Percentiles rank a stretch among this genome's conserved stretches.
Evolutionary conservation across 2,888 invertebrate genomes (phyloP).

Genomic region (Proisotoma minuta): DNA sequence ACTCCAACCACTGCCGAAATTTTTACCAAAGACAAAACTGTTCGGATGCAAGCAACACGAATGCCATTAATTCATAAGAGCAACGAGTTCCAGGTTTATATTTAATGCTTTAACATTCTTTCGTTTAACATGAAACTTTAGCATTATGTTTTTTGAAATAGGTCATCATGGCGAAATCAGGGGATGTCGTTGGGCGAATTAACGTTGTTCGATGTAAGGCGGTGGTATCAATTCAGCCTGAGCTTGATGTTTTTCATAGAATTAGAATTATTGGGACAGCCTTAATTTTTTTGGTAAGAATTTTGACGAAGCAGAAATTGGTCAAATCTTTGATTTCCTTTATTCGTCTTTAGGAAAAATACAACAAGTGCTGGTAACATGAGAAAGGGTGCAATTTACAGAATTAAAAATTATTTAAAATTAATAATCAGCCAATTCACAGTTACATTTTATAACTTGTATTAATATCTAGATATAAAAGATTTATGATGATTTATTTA

Average conservation of each 20-base stretch:
- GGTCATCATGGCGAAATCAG: neutral
- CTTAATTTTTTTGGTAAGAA: constrained; percentile 17
- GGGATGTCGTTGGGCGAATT: constrained; percentile 18
- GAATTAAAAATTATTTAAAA: neutral
- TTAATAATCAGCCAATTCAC: neutral
- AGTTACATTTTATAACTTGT: no score
- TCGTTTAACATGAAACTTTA: neutral
- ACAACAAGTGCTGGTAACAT: neutral
- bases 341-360: neutral
- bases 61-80: neutral
- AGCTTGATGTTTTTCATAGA: constrained; percentile 18
- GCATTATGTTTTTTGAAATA: no score
- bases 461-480: no score
- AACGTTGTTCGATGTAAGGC: constrained; percentile 7
- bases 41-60: neutral
- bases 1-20: neutral
- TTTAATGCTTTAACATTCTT: neutral
- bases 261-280: constrained; percentile 8
- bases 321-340: no score
- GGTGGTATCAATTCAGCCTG: constrained; percentile 22
- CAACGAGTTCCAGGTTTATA: constrained; percentile 3
- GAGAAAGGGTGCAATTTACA: neutral
- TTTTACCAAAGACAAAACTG: neutral
- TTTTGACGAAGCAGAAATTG: no score
- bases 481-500: no score